Percentiles rank a stretch among this genome's conserved stretches.
Evolutionary conservation across 2,113 vertebrate genomes (phyloP).

Genomic region (Dipodomys spectabilis): DNA sequence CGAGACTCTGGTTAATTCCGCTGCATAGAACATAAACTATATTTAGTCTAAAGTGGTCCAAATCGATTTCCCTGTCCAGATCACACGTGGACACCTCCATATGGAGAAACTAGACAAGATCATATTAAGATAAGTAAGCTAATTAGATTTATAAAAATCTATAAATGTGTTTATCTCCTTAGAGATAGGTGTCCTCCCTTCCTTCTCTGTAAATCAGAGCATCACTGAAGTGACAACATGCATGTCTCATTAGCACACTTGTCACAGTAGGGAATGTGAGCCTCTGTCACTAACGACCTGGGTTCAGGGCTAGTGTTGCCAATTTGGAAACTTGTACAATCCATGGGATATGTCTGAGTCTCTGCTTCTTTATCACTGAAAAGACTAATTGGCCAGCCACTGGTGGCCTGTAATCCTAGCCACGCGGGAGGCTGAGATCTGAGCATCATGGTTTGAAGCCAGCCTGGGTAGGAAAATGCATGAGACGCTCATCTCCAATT

Average conservation of each 20-base stretch:
- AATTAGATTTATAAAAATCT: slow-evolving; percentile 73
- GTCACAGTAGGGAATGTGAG: background rate
- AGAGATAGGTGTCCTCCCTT: background rate
- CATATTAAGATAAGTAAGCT: slow-evolving; percentile 68
- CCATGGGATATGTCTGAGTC: background rate
- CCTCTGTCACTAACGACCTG: background rate
- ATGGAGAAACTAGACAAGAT: slow-evolving; percentile 58
- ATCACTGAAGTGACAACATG: background rate
- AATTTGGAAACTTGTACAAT: background rate
- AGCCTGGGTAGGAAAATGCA: too few relatives aligned
- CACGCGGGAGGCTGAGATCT: too few relatives aligned
- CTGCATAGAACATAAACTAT: background rate
- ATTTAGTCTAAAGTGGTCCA: slow-evolving; percentile 51
- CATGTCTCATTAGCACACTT: background rate
- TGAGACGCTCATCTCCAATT: too few relatives aligned
- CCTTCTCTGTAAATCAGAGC: background rate
- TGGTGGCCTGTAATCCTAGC: too few relatives aligned
- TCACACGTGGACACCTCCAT: slow-evolving; percentile 35
- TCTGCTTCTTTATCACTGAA: background rate
- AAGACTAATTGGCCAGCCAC: background rate
- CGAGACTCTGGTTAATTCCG: slow-evolving; percentile 12
- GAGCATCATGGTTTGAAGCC: too few relatives aligned
- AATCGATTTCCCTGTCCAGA: slow-evolving; percentile 55
- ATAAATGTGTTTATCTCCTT: slow-evolving; percentile 2
- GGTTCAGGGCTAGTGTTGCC: background rate